A percentile compares a stretch with the other conserved stretches of the same genome.
Evolutionary conservation across 2,888 invertebrate genomes (phyloP).

Genomic region (Melieria crassipennis): DNA sequence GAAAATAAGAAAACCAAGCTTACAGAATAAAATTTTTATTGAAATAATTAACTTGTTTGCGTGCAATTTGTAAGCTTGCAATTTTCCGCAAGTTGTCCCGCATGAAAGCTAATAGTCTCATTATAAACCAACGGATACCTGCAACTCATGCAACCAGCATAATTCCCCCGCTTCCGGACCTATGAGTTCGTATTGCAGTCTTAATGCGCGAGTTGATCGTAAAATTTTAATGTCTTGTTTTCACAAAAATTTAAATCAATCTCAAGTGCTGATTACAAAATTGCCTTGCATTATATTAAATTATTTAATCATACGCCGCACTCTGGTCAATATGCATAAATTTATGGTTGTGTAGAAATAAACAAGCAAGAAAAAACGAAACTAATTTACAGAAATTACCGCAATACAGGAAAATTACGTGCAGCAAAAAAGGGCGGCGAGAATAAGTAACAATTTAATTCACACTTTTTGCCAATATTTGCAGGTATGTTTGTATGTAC

Average conservation of each 20-base stretch:
- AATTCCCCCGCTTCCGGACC: too few relatives aligned
- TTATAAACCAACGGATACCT: too few relatives aligned
- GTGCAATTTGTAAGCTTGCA: too few relatives aligned
- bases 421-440: not conserved
- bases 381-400: not conserved
- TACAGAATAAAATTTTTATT: too few relatives aligned
- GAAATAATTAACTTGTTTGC: too few relatives aligned
- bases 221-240: constrained; percentile 23
- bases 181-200: too few relatives aligned
- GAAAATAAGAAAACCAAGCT: too few relatives aligned
- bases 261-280: constrained; percentile 4
- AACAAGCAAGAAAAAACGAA: not conserved
- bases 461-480: not conserved
- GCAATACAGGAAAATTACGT: not conserved
- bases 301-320: constrained; percentile 28
- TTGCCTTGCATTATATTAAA: constrained; percentile 28
- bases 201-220: not conserved
- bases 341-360: not conserved
- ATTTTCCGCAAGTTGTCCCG: too few relatives aligned
- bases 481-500: not conserved
- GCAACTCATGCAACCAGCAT: too few relatives aligned
- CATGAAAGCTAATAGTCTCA: too few relatives aligned
- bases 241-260: constrained; percentile 35
- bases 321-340: not conserved
- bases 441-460: not conserved